Evolutionary conservation across 2,888 invertebrate genomes (phyloP), one percentile per base, ranked within the genome.

Genomic region (Conops quadrifasciatus): DNA sequence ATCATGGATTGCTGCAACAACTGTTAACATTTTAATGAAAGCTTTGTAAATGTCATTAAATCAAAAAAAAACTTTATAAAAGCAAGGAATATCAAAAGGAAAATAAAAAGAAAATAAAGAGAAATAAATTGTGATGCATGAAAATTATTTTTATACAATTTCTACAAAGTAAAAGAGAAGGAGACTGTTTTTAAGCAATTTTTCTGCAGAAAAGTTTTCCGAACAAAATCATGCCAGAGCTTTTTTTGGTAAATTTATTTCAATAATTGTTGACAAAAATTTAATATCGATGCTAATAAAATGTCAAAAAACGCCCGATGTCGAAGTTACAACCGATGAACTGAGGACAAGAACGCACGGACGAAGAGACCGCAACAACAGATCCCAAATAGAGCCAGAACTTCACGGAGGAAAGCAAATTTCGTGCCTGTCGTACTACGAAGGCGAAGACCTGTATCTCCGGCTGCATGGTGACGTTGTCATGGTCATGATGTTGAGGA

Each of bases 251-350:
- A 36, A 36, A 36, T 36, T 36, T 36, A 36, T n/a, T n/a, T n/a
- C n/a, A n/a, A n/a, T n/a, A n/a, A n/a, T n/a, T n/a, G n/a, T n/a
- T 36, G 36, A 9, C 36, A 7, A 7, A 36, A 36, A 36, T 36
- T 36, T 36, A 36, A 36, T 36, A 36, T n/a, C n/a, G n/a, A n/a
- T 66, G 56, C 56, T 56, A 66, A 66, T 56, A 56, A 66, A 66
- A 66, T 56, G 66, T 66, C 66, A 24, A 9, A 5, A 26, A 43
- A 56, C 21, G 53, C 66, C n/a, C n/a, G n/a, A 66, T 13, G 21
- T 58, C 11, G 28, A 24, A 7, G 28, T 30, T 47, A 47, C 24
- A 28, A 63, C 5, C 47, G 47, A 26, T 19, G 47, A 30, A 59
- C 26, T 59, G 28, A 11, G 9, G 11, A 56, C 56, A 56, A 56